Percentiles rank a stretch among this genome's conserved stretches.
These are phyloP conservation scores for Rhineura floridana DNA, from an alignment of 2,113 vertebrate genomes.

Conservation along the genomic window DNA sequence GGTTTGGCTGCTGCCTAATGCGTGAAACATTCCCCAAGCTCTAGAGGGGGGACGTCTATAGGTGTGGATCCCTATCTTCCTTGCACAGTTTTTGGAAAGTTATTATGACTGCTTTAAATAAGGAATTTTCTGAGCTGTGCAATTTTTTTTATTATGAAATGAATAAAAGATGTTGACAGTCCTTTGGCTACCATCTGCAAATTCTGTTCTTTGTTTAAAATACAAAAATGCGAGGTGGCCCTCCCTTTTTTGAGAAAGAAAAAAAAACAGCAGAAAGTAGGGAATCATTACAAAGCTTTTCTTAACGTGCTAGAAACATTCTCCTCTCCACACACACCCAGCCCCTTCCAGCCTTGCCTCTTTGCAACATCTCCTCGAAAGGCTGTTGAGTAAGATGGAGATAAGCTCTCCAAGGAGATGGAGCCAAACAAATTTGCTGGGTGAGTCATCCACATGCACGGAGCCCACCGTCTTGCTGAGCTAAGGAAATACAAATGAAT, in stretches of 20 bases:
- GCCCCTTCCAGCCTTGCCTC: not conserved
- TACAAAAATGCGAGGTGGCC: too few relatives aligned
- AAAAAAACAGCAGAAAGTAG: too few relatives aligned
- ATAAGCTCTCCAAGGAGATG: not conserved
- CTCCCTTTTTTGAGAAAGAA: too few relatives aligned
- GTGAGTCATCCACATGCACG: not conserved
- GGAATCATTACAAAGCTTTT: not conserved
- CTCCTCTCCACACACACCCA: not conserved
- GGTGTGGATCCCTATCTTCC: not conserved
- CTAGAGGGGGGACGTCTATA: not conserved
- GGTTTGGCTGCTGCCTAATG: too few relatives aligned
- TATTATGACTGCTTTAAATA: not conserved
- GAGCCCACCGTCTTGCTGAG: not conserved
- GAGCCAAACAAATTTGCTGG: not conserved
- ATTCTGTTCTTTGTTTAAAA: not conserved
- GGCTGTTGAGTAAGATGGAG: not conserved
- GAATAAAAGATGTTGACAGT: not conserved
- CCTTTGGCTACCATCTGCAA: not conserved
- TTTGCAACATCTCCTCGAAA: not conserved
- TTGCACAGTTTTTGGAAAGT: not conserved
- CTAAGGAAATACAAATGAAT: not conserved
- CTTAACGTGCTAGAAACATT: too few relatives aligned
- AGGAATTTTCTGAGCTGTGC: slow-evolving; percentile 2
- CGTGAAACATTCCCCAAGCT: not conserved
- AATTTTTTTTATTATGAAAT: too few relatives aligned